phyloP scores from a whole-genome alignment of 2,113 vertebrate genomes.

The Chionomys nivalis region DNA sequence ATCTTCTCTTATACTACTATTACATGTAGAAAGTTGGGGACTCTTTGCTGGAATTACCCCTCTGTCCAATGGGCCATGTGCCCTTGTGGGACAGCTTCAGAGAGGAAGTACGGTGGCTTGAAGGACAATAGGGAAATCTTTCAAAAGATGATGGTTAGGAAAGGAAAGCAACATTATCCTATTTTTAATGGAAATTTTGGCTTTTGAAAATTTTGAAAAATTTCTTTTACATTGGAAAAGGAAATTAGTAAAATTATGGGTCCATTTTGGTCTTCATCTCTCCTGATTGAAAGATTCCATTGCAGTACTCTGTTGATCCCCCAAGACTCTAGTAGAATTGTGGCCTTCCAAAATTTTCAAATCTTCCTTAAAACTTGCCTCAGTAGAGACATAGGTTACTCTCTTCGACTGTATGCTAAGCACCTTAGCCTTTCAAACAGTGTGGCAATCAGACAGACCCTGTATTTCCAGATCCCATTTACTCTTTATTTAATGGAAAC shows the following conservation, averaged over 20 bases:
- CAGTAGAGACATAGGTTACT: constrained; percentile 29
- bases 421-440: constrained; percentile 65
- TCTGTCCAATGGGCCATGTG: neutral
- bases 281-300: constrained; percentile 17
- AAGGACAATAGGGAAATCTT: constrained; percentile 14
- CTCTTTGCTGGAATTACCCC: constrained; percentile 3
- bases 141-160: constrained; percentile 42
- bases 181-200: constrained; percentile 29
- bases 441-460: constrained; percentile 41
- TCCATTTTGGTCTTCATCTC: constrained; percentile 41
- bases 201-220: constrained; percentile 43
- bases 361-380: constrained; percentile 45
- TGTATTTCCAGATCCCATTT: constrained; percentile 53
- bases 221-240: constrained; percentile 47
- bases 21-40: neutral
- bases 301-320: neutral
- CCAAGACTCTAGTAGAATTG: neutral
- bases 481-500: constrained; percentile 61
- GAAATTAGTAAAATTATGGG: constrained; percentile 37
- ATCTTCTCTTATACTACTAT: neutral
- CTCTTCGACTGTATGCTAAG: constrained; percentile 54
- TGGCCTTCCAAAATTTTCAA: neutral
- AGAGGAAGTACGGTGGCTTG: neutral
- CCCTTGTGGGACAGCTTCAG: neutral
- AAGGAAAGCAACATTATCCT: constrained; percentile 29